Evolutionary conservation across 1,140 invertebrate species (phyloP).

Genomic region (Saccostrea glomerata): DNA sequence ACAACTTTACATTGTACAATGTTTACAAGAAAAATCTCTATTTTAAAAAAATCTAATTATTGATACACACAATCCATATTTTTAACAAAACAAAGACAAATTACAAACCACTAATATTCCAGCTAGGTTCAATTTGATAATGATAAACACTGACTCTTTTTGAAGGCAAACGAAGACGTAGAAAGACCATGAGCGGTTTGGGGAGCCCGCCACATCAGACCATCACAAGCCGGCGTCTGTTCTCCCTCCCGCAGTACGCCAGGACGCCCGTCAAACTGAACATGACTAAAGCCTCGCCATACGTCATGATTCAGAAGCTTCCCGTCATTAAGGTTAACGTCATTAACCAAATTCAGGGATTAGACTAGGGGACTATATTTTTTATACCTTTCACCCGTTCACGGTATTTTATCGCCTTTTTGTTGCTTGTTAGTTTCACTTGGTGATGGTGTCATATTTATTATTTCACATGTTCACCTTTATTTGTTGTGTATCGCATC

Average conservation of each 20-base stretch:
- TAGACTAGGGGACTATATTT: constrained; percentile 28
- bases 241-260: constrained; percentile 44
- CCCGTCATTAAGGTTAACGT: constrained; percentile 60
- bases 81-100: not conserved
- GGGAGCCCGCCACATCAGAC: constrained; percentile 43
- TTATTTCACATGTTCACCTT: not conserved
- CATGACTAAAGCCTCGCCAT: constrained; percentile 55
- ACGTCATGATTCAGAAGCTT: constrained; percentile 52
- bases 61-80: not conserved
- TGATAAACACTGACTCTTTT: constrained; percentile 44
- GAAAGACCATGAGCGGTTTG: constrained; percentile 44
- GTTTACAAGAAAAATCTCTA: not conserved
- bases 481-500: not conserved
- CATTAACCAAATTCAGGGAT: constrained; percentile 49
- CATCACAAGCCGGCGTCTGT: constrained; percentile 32
- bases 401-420: constrained; percentile 1
- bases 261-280: constrained; percentile 55
- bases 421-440: not conserved
- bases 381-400: not conserved
- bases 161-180: constrained; percentile 58
- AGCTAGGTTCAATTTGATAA: not conserved
- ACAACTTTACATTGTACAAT: not conserved
- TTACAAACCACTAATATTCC: not conserved
- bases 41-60: not conserved
- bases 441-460: not conserved